phyloP scores from a whole-genome alignment of 1,140 invertebrate species.

The Phenacoccus solenopsis region DNA sequence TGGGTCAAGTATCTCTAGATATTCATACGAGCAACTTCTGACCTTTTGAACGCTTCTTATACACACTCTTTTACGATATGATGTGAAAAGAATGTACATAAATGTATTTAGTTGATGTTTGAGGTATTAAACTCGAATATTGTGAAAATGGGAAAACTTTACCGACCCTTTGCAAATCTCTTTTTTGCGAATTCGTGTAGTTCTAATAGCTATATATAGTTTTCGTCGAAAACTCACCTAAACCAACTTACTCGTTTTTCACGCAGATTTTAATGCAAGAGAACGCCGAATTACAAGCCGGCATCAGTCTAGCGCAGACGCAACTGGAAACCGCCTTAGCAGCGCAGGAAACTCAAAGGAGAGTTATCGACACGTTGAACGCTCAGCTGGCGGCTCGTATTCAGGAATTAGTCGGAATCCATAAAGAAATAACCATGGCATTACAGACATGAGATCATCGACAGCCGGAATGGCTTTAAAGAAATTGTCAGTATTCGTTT shows the following conservation, averaged over 20 bases:
- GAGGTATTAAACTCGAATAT: too few relatives aligned
- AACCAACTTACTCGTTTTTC: conserved; percentile 16
- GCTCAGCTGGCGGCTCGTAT: conserved; percentile 68
- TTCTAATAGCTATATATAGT: too few relatives aligned
- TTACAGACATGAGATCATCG: conserved; percentile 44
- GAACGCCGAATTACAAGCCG: conserved; percentile 55
- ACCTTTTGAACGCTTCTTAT: too few relatives aligned
- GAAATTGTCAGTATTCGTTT: not conserved
- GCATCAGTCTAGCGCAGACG: conserved; percentile 60
- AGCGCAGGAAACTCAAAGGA: conserved; percentile 68
- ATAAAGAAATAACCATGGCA: conserved; percentile 67
- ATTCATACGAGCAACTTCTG: too few relatives aligned
- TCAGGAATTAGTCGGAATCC: conserved; percentile 70
- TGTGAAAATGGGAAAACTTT: too few relatives aligned
- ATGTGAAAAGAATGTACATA: too few relatives aligned
- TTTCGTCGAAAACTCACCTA: not conserved
- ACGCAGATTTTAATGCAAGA: conserved; percentile 52
- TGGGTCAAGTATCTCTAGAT: too few relatives aligned
- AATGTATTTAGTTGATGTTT: too few relatives aligned
- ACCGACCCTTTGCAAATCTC: not conserved
- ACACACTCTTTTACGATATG: too few relatives aligned
- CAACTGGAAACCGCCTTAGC: conserved; percentile 68
- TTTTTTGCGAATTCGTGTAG: not conserved
- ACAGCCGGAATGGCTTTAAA: conserved; percentile 20
- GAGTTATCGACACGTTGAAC: conserved; percentile 73